Base-by-base conservation (phyloP, 37 sponge, comb jelly and placozoan species). In the Theonella swinhoei region DNA sequence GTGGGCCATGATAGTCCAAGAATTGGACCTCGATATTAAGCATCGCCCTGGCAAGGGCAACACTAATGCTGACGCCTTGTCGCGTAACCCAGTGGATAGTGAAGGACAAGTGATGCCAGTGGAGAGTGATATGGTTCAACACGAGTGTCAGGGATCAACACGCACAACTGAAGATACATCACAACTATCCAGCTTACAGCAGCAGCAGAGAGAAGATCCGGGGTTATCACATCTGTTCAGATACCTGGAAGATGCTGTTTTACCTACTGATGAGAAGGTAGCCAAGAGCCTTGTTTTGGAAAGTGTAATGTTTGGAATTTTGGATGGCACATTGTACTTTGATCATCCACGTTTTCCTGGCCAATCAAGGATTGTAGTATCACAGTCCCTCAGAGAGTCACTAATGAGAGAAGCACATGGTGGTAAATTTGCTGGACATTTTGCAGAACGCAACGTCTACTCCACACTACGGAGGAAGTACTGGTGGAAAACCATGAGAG, bases 1-100 rank as follows among this genome's bases (percentile, higher is more conserved):
- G 43, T 86, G 87, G 87, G 79, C 72, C 8, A 59, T 86, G 74
- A 36, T 33, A 8, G 62, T 87, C 31, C 88, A 87, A 31, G 88
- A 80, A 26, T 26, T 87, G 81, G 76, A 87, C 39, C 38, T 87
- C 26, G 77, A 70, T 24, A 87, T 87, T 23, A 34, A 42, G 1
- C 68, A 80, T 54, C 67, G 88, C 34, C n/a, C 88, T 37, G 88
- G 76, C 26, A 79, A 30, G 28, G n/a, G n/a, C n/a, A n/a, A n/a
- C n/a, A n/a, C n/a, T n/a, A n/a, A n/a, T n/a, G n/a, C n/a, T n/a
- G n/a, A 86, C 62, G 65, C 74, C 64, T 39, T 85, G 7, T 77
- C 78, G 2, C 4, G 85, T 3, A 65, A 79, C 58, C 80, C 87
- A 35, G 37, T 81, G 35, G 7, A 47, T 25, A 2, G 14, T 38